A percentile compares a stretch with the other conserved stretches of the same genome.
These are phyloP conservation scores for Crenichthys baileyi DNA, from an alignment of 2,797 vertebrate species.

Conservation along the genomic window DNA sequence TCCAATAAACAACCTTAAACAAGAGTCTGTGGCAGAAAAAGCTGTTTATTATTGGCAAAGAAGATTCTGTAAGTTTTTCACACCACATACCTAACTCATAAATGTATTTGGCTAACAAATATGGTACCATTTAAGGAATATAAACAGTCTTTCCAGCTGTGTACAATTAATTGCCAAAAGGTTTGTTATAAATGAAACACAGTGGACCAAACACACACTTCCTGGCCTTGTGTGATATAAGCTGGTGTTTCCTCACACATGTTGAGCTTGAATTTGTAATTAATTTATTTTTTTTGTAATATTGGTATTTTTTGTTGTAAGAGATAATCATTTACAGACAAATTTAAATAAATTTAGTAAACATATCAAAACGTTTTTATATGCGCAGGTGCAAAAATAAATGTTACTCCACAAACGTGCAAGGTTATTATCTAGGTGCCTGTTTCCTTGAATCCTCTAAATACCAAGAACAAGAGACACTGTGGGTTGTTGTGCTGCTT, in stretches of 20 bases:
- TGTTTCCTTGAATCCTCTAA: slow-evolving; percentile 11
- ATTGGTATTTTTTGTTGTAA: background rate
- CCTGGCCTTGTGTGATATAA: background rate
- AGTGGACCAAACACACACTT: background rate
- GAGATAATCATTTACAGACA: background rate
- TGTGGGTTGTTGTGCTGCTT: slow-evolving; percentile 19
- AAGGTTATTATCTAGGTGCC: background rate
- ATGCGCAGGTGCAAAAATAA: background rate
- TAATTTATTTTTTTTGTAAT: background rate
- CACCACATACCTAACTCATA: background rate
- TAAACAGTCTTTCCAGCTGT: background rate
- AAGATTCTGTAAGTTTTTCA: background rate
- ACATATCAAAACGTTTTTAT: background rate
- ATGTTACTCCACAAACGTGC: background rate
- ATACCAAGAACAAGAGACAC: slow-evolving; percentile 10
- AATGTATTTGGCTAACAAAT: background rate
- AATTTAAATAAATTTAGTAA: background rate
- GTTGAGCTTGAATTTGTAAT: background rate
- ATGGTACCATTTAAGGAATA: background rate
- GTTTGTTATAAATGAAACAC: background rate
- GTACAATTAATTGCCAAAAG: background rate
- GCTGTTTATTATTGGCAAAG: background rate
- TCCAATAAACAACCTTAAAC: background rate
- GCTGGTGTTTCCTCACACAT: background rate
- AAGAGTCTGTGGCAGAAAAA: background rate